Evolutionary conservation across 2,797 vertebrate genomes (phyloP).

Genomic region (Bothrops alternatus): DNA sequence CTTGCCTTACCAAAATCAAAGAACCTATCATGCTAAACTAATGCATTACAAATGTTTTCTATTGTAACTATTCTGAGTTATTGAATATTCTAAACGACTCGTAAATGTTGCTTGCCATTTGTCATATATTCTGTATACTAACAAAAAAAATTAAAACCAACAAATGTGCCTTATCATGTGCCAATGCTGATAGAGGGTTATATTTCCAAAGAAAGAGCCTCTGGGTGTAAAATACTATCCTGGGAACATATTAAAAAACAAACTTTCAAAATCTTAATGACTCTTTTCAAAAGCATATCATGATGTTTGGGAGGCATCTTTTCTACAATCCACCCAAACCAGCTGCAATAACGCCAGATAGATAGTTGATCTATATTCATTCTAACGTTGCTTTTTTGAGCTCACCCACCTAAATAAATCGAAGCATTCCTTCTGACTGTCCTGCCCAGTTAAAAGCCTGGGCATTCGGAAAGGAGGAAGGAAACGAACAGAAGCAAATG

Average conservation of each 20-base stretch:
- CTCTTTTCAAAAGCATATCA: not conserved
- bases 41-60: not conserved
- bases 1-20: not conserved
- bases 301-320: not conserved
- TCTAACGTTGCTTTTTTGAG: not conserved
- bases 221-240: not conserved
- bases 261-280: conserved; percentile 10
- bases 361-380: not conserved
- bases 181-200: not conserved
- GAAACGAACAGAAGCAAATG: not conserved
- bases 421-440: not conserved
- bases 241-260: not conserved
- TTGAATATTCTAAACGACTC: not conserved
- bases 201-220: not conserved
- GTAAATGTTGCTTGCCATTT: not conserved
- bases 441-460: not conserved
- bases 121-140: not conserved
- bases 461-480: not conserved
- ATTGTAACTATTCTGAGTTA: not conserved
- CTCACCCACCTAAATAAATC: not conserved
- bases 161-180: not conserved
- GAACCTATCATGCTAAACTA: not conserved
- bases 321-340: not conserved
- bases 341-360: not conserved
- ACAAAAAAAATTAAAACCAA: conserved; percentile 1